Percentiles rank a stretch among this genome's conserved stretches.
Evolutionary conservation across 1,140 invertebrate genomes (phyloP).

Genomic region (Procambarus clarkii): DNA sequence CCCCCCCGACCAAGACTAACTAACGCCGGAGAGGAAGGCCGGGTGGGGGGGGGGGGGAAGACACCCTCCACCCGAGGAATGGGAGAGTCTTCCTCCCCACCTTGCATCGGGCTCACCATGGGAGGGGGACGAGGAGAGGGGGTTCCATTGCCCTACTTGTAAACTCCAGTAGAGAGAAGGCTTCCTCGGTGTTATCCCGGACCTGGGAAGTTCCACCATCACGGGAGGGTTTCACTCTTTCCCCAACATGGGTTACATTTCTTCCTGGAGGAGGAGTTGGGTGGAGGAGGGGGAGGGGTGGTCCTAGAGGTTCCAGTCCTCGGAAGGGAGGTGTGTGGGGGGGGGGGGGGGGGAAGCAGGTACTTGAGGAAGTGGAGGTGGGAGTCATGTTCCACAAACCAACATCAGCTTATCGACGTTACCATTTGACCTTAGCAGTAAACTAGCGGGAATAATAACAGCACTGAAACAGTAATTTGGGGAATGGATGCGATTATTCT

Average conservation of each 20-base stretch:
- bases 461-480: background rate
- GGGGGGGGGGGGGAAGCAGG: background rate
- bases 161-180: background rate
- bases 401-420: background rate
- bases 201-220: background rate
- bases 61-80: background rate
- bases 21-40: background rate
- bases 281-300: background rate
- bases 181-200: background rate
- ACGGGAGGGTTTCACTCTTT: background rate
- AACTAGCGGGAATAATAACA: background rate
- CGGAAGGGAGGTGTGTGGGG: too few relatives aligned
- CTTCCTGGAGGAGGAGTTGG: background rate
- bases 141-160: background rate
- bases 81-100: too few relatives aligned
- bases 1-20: conserved; percentile 45
- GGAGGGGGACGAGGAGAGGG: background rate
- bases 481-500: background rate
- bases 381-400: background rate
- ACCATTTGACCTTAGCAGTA: background rate
- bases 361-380: background rate
- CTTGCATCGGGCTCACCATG: background rate
- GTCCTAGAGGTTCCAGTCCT: background rate
- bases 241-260: background rate
- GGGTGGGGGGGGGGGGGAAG: background rate